Conservation (phyloP, 2,797 vertebrate species). For the Lepilemur septentrionalis region DNA sequence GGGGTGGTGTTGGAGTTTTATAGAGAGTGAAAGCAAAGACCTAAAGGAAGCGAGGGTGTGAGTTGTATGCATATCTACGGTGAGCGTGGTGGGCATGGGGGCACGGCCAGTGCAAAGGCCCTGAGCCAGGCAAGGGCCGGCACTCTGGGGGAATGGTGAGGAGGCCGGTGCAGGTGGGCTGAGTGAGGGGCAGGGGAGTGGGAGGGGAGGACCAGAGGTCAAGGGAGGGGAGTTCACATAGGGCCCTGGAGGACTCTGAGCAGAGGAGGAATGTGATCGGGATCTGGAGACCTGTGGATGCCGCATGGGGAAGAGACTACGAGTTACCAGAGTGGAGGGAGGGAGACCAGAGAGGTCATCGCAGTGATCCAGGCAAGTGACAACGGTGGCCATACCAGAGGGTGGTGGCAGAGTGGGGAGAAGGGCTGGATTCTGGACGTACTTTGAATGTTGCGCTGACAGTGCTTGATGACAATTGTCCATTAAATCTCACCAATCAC, state of each 20-base stretch:
- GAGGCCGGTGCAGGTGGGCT: neutral
- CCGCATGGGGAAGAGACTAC: neutral
- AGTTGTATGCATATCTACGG: neutral
- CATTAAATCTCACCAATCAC: neutral
- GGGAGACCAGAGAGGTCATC: neutral
- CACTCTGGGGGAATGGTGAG: neutral
- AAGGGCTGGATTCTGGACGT: neutral
- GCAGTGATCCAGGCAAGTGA: rapidly evolving
- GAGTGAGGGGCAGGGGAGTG: no score
- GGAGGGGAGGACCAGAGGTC: neutral
- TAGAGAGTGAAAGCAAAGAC: neutral
- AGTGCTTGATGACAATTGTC: neutral
- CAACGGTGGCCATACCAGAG: neutral
- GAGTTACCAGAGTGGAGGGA: neutral
- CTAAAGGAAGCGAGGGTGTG: neutral
- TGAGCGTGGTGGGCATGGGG: rapidly evolving
- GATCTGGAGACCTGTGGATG: neutral
- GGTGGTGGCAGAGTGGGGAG: neutral
- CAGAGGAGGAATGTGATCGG: neutral
- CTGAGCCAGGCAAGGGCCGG: neutral
- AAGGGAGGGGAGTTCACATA: neutral
- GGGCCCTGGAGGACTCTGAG: neutral
- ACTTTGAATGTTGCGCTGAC: neutral
- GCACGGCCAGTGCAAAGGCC: neutral
- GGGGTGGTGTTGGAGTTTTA: neutral